Percentiles rank a stretch among this genome's conserved stretches.
These are phyloP conservation scores for Dryadula phaetusa DNA, from an alignment of 2,888 invertebrate genomes.

Conservation along the genomic window DNA sequence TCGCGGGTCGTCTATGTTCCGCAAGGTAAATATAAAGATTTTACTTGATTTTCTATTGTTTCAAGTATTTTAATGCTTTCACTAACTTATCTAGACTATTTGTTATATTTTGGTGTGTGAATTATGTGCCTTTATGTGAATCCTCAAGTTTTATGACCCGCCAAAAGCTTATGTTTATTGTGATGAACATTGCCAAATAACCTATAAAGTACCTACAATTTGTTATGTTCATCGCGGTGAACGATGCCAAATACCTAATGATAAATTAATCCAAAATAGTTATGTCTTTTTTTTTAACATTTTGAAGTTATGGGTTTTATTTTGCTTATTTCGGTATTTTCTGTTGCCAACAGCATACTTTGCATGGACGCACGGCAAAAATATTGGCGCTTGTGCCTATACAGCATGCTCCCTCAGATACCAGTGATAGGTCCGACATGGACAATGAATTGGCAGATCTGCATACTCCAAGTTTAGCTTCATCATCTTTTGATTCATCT, in stretches of 20 bases:
- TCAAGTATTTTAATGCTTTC: constrained; percentile 42
- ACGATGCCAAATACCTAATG: constrained; percentile 42
- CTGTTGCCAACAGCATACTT: constrained; percentile 41
- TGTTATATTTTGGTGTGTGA: constrained; percentile 41
- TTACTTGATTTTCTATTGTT: constrained; percentile 42
- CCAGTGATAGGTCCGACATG: constrained; percentile 25
- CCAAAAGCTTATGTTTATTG: constrained; percentile 35
- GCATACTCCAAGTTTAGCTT: constrained; percentile 41
- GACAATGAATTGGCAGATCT: constrained; percentile 27
- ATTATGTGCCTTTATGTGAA: constrained; percentile 42
- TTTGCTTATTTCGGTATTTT: constrained; percentile 39
- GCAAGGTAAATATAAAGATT: constrained; percentile 43
- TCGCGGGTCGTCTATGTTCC: constrained; percentile 43
- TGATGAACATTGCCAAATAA: constrained; percentile 44
- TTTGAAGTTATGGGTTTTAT: constrained; percentile 37
- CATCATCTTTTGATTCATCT: constrained; percentile 41
- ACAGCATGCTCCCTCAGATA: constrained; percentile 44
- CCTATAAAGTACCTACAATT: constrained; percentile 39
- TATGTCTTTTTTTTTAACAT: constrained; percentile 35
- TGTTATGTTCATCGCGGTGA: constrained; percentile 41
- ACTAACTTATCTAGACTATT: constrained; percentile 42
- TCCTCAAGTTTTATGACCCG: constrained; percentile 43
- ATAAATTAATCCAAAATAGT: constrained; percentile 41
- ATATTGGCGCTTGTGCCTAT: constrained; percentile 44
- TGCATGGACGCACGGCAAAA: constrained; percentile 41